Evolutionary conservation across 2,888 invertebrate species (phyloP), one percentile per base, ranked within the genome.

Genomic region (Morinoia aosen): DNA sequence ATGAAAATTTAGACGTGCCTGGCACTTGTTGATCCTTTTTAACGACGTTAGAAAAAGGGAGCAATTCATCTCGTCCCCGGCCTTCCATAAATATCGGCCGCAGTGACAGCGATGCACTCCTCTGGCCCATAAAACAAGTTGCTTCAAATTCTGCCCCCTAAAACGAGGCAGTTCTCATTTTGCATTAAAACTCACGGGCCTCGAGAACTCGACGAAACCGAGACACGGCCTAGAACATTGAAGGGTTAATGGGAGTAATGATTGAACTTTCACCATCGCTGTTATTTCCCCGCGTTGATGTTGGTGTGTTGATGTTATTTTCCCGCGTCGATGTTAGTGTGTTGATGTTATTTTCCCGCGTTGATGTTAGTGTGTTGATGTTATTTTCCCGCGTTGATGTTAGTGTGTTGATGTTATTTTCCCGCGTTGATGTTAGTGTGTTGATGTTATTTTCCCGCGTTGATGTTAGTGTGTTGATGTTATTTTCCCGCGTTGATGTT

Each of bases 11-110:
- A 25, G 93, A 93, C 25, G 12, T 33, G 57, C 5, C 93, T 10
- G 57, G 93, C 93, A 93, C 93, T 57, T 93, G 93, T 93, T 93
- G 93, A 39, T 57, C 93, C 12, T 58, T 57, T 56, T 93, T 57
- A 93, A 48, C 56, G 25, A 48, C 93, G 19, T 57, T 19, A 56
- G 14, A 56, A 93, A 56, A 93, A 19, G 40, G 40, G 40, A 25
- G 93, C 93, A 57, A 93, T 57, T 57, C 93, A 93, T 57, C 93
- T 93, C 57, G 39, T 57, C 57, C 48, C 39, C 91, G 48, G 57
- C 57, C 57, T 57, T 19, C 93, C 39, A n/a, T 57, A 93, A 93
- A 57, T 93, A 19, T 56, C 5, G n/a, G 25, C 33, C 48, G 33
- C 40, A 16, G 16, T 57, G 93, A 57, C 93, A 93, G 93, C 93